Evolutionary conservation across 1,140 invertebrate genomes (phyloP), one percentile per base, ranked within the genome.

Genomic region (Polypedilum pembai): DNA sequence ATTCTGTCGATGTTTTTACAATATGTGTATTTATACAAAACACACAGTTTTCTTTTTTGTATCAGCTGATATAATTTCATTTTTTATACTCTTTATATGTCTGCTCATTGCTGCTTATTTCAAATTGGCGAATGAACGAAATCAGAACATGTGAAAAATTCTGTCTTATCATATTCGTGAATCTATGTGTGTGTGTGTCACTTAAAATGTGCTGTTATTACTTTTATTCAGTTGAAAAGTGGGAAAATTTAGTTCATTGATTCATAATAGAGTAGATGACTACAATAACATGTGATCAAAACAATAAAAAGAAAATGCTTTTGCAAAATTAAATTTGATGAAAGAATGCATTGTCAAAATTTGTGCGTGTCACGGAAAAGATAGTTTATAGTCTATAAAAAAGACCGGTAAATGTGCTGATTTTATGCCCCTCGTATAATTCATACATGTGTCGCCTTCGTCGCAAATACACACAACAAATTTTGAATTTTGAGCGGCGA

Each of bases 31-130:
- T 69, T 69, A 18, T 69, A 69, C 20, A 18, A 69, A 69, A 69
- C 17, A 69, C 65, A 69, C 65, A 69, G 17, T 69, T 21, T 8
- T 69, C 24, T 33, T 33, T 33, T 69, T 66, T 21, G 8, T 18
- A 69, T 69, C 65, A 69, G 65, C 65, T 69, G 65, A 69, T 69
- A 18, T 56, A 56, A 56, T 56, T 56, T 56, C 4, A n/a, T n/a
- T 56, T 45, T 45, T 56, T 56, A n/a, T 10, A 56, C 12, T 56
- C 45, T 4, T 15, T 56, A 15, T 12, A 15, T n/a, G 45, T 56
- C 45, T 56, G 15, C 45, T 56, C n/a, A 0, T 15, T 56, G n/a
- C 5, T 33, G 5, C 5, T 33, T 33, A 33, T 33, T 33, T 33
- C 24, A 33, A 33, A 3, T 33, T 33, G 24, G 24, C 24, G 24